Evolutionary conservation across 2,888 invertebrate species (phyloP), one percentile per base, ranked within the genome.

Genomic region (Stenotaenia linearis): DNA sequence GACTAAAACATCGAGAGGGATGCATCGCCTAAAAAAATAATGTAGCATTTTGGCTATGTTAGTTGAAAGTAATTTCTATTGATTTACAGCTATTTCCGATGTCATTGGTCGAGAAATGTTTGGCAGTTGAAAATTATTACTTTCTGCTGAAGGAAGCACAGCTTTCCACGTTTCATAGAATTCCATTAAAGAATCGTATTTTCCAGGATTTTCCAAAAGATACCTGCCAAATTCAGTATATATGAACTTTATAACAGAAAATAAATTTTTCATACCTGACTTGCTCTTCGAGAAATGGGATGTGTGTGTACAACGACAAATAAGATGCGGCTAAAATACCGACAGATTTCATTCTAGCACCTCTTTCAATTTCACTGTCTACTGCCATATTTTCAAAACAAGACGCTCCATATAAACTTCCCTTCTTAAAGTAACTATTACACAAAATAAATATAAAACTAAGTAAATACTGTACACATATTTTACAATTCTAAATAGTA

Each of bases 321-420:
- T 86, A 86, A 0, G 85, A 86, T n/a, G 85, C 84, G 0, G 86
- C 84, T 40, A 87, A 82, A 40, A 87, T 85, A 3, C 87, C 87
- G 4, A 87, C 86, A 25, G 86, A 86, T 81, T 87, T 87, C 87
- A 87, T 87, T 76, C 87, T 82, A 0, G 86, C 86, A n/a, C 87
- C 87, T 79, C 87, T 81, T 82, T 87, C 87, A 75, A 85, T 84
- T 80, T 85, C 86, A 83, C 85, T 86, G 61, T 85, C 85, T 30
- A 86, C 86, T 28, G 83, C 83, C 86, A 87, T 86, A 81, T 86
- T 83, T 82, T 86, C 86, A 84, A 86, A 87, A 82, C 87, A 87
- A 0, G 87, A 84, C 81, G 87, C 80, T 0, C 87, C 87, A 83
- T 84, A 87, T 75, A 85, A 80, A 56, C 84, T 83, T 75, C 85